Base-by-base conservation (phyloP, 1,140 invertebrate genomes). In the Drosophila nikananu region DNA sequence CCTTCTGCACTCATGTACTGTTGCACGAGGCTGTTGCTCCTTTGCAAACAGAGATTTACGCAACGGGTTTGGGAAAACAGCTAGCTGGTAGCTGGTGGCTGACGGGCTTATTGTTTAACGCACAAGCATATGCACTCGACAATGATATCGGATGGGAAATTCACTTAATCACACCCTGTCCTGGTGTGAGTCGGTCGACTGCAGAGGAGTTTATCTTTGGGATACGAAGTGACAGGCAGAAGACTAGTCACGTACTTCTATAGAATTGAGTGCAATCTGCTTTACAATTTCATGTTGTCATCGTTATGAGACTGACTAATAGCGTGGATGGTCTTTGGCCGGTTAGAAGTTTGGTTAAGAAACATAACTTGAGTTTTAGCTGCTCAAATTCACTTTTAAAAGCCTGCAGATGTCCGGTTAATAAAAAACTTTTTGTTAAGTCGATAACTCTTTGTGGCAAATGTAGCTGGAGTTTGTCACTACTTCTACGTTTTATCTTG, bases 151-250 rank as follows among this genome's bases (percentile, higher is more conserved):
- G 15, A 12, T 55, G 54, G 35, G 35, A 55, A 55, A 39, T 55
- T 5, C 12, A n/a, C 9, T 12, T 25, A 57, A 57, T 57, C 15
- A 39, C 35, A 57, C 35, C 19, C 21, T 55, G 54, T 23, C 35
- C 35, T 39, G 32, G 21, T n/a, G n/a, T n/a, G n/a, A n/a, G n/a
- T n/a, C n/a, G n/a, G 19, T 46, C 35, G 27, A 19, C 21, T 48
- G 23, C 13, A 17, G 32, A 27, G 42, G 32, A 25, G 32, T 62
- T 67, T 67, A 62, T 62, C 58, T 67, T 23, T n/a, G 27, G 65
- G 32, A 63, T 63, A 55, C 21, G 48, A 39, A 25, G 21, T 25
- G 8, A 17, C 39, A 46, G 21, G 17, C 21, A 13, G 9, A 21
- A 8, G 9, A 44, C n/a, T 44, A 39, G 51, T 71, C 41, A 71